These are phyloP conservation scores for Pandemis cinnamomeana DNA, from an alignment of 2,888 invertebrate genomes.

Conservation along the genomic window DNA sequence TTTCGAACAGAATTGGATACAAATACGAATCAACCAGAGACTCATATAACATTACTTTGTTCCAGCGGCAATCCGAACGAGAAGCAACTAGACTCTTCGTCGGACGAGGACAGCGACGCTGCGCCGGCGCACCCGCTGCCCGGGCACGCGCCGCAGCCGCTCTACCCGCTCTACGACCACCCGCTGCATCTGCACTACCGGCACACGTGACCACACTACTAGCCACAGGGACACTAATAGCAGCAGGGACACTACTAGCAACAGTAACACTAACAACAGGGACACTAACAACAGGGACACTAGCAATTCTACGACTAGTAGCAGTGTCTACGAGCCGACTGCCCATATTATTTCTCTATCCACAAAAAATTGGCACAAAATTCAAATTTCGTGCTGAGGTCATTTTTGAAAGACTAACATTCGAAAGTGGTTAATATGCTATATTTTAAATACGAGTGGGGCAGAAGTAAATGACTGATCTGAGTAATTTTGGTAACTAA, in stretches of 20 bases:
- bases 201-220: conserved; percentile 66
- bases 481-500: too few relatives aligned
- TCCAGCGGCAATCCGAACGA: conserved; percentile 73
- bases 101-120: conserved; percentile 78
- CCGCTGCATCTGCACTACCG: conserved; percentile 77
- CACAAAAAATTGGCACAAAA: too few relatives aligned
- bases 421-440: too few relatives aligned
- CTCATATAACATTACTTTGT: conserved; percentile 42
- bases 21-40: background rate
- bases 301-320: too few relatives aligned
- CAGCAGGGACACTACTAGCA: background rate
- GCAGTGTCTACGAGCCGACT: too few relatives aligned
- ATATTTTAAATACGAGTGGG: too few relatives aligned
- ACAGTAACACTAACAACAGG: background rate
- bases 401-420: too few relatives aligned
- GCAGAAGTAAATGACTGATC: too few relatives aligned
- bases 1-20: too few relatives aligned
- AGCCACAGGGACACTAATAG: background rate
- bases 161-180: conserved; percentile 77
- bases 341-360: too few relatives aligned
- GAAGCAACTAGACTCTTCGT: conserved; percentile 77
- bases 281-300: background rate
- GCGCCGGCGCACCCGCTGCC: conserved; percentile 53
- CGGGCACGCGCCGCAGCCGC: conserved; percentile 64
- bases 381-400: too few relatives aligned